Percentiles rank a stretch among this genome's conserved stretches.
Conservation (phyloP, 2,797 vertebrate genomes). For the Gallinago solitaria region DNA sequence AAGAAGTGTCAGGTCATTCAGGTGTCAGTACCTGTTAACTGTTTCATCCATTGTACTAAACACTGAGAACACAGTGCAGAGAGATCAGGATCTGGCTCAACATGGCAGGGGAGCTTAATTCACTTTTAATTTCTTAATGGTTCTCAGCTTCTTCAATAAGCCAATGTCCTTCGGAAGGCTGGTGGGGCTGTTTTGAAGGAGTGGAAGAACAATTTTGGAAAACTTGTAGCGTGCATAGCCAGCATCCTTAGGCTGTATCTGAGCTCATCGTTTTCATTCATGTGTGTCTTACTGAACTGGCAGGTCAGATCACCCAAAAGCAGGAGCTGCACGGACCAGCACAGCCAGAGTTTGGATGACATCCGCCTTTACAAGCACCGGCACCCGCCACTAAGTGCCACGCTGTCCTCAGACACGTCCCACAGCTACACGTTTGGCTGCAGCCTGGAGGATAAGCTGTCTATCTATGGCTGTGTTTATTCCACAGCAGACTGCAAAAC, state of each 20-base stretch:
- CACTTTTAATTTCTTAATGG: not conserved
- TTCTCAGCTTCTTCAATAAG: conserved; percentile 10
- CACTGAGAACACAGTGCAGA: not conserved
- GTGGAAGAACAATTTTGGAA: not conserved
- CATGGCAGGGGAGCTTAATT: not conserved
- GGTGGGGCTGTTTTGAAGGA: not conserved
- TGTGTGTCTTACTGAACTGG: not conserved
- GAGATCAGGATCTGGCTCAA: not conserved
- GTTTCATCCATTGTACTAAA: not conserved
- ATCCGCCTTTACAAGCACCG: conserved; percentile 73
- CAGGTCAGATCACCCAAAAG: conserved; percentile 21
- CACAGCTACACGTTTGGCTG: conserved; percentile 84
- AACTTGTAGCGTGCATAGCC: not conserved
- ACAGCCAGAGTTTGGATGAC: conserved; percentile 84
- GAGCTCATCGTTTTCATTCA: not conserved
- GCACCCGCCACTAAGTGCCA: conserved; percentile 64
- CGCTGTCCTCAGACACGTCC: conserved; percentile 77
- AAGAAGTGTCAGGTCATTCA: not conserved
- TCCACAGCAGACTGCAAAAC: conserved; percentile 77
- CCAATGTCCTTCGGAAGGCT: not conserved
- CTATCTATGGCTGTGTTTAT: conserved; percentile 69
- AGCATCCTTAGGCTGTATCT: not conserved
- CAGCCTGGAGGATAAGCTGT: conserved; percentile 71
- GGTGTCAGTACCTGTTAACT: not conserved
- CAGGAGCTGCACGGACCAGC: conserved; percentile 70